Percentiles rank a stretch among this genome's conserved stretches.
phyloP scores from a whole-genome alignment of 2,888 invertebrate species.

The Shargacucullia verbasci region DNA sequence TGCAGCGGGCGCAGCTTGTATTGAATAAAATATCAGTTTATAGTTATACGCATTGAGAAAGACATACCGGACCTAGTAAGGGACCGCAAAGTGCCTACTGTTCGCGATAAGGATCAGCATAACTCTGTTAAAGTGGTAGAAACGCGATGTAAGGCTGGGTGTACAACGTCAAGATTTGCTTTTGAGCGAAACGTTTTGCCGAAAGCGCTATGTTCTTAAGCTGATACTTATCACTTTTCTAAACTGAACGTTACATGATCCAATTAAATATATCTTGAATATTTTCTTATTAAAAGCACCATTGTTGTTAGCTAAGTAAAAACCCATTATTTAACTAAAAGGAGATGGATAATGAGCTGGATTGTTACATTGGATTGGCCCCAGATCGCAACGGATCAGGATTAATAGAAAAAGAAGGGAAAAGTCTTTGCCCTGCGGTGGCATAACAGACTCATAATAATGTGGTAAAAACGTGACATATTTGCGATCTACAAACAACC shows the following conservation, averaged over 20 bases:
- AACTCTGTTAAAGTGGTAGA: conserved; percentile 64
- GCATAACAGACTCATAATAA: too few species aligned
- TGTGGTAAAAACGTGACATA: too few species aligned
- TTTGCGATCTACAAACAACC: too few species aligned
- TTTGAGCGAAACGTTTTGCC: conserved; percentile 28
- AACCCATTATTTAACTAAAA: too few species aligned
- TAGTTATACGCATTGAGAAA: conserved; percentile 70
- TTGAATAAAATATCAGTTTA: conserved; percentile 58
- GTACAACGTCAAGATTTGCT: conserved; percentile 41
- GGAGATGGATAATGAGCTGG: too few species aligned
- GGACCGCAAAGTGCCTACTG: conserved; percentile 72
- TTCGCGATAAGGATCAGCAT: conserved; percentile 72
- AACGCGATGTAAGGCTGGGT: conserved; percentile 50
- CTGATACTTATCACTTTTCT: conserved; percentile 23
- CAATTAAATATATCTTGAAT: conserved; percentile 17
- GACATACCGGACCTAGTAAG: conserved; percentile 74
- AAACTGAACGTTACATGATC: conserved; percentile 23
- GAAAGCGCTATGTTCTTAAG: conserved; percentile 28
- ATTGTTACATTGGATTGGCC: too few species aligned
- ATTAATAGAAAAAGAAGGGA: too few species aligned
- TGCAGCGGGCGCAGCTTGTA: conserved; percentile 37
- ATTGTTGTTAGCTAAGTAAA: neutral
- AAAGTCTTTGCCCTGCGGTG: too few species aligned
- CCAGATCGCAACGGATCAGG: too few species aligned
- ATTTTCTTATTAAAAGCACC: conserved; percentile 13